Percentiles rank a stretch among this genome's conserved stretches.
phyloP scores from a whole-genome alignment of 2,113 vertebrate species.

The Porphyrio hochstetteri region DNA sequence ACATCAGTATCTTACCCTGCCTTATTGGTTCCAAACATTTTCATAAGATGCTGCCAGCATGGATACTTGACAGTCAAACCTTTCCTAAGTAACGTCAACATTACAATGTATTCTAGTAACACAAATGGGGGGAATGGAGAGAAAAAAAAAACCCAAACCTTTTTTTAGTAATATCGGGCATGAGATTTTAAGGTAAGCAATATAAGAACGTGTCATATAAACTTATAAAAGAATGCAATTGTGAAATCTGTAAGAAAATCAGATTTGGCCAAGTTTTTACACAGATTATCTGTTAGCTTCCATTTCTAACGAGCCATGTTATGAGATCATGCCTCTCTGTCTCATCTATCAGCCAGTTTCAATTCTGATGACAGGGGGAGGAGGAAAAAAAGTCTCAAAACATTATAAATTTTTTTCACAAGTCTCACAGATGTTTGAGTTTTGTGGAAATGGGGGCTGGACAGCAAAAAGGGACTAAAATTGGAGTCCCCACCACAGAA shows the following conservation, averaged over 20 bases:
- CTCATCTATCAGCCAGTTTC: constrained; percentile 51
- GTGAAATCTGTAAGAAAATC: constrained; percentile 38
- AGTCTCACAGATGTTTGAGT: constrained; percentile 4
- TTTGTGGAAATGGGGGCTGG: background rate
- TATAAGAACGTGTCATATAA: background rate
- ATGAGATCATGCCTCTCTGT: constrained; percentile 32
- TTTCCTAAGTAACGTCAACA: background rate
- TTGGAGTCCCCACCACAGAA: background rate
- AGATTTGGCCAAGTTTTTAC: constrained; percentile 45
- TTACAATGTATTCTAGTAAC: background rate
- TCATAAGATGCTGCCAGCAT: background rate
- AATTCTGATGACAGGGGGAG: constrained; percentile 50
- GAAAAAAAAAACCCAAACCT: background rate
- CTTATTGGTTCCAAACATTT: background rate
- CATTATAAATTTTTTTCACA: constrained; percentile 36
- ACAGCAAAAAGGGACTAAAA: background rate
- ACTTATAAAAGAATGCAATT: background rate
- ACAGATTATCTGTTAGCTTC: constrained; percentile 41
- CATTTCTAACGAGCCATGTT: constrained; percentile 36
- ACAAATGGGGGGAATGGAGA: background rate
- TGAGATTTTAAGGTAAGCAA: constrained; percentile 19
- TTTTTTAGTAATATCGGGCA: background rate
- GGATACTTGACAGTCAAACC: background rate
- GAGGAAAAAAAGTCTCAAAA: background rate
- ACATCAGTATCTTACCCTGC: background rate